Evolutionary conservation across 2,113 vertebrate genomes (phyloP).

Genomic region (Hippocampus zosterae): DNA sequence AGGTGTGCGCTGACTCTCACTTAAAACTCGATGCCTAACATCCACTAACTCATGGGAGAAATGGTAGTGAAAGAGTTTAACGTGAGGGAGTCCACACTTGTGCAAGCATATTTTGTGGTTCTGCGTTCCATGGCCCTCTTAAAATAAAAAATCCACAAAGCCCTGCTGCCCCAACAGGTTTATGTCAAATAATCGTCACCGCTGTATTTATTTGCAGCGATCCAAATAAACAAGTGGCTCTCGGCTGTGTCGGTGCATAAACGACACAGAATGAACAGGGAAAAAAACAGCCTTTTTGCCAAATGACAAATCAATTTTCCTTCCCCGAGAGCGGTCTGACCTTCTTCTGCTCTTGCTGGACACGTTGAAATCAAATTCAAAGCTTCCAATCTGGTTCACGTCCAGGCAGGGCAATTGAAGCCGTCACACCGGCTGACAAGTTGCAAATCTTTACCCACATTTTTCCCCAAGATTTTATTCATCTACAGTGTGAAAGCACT

Average conservation of each 20-base stretch:
- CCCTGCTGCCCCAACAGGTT: too few species aligned
- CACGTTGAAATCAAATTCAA: constrained; percentile 25
- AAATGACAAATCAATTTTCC: constrained; percentile 7
- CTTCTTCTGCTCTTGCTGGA: constrained; percentile 23
- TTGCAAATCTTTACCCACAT: constrained; percentile 5
- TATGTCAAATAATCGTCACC: too few species aligned
- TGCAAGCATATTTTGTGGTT: too few species aligned
- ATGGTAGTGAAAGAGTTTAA: too few species aligned
- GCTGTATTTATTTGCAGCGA: too few species aligned
- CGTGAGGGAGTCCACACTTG: too few species aligned
- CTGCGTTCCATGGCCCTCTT: too few species aligned
- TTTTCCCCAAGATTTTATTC: not conserved
- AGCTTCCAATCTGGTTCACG: constrained; percentile 19
- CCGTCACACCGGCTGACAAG: not conserved
- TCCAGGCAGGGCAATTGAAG: not conserved
- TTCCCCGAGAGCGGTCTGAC: constrained; percentile 14
- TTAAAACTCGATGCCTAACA: too few species aligned
- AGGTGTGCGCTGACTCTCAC: too few species aligned
- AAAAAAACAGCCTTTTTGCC: constrained; percentile 8
- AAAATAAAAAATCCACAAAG: too few species aligned
- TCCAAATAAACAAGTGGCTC: not conserved
- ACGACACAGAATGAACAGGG: constrained; percentile 21
- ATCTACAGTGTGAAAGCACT: constrained; percentile 19
- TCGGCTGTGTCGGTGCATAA: not conserved
- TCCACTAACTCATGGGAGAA: too few species aligned